phyloP scores from a whole-genome alignment of 2,797 vertebrate genomes.

The Balearica regulorum region DNA sequence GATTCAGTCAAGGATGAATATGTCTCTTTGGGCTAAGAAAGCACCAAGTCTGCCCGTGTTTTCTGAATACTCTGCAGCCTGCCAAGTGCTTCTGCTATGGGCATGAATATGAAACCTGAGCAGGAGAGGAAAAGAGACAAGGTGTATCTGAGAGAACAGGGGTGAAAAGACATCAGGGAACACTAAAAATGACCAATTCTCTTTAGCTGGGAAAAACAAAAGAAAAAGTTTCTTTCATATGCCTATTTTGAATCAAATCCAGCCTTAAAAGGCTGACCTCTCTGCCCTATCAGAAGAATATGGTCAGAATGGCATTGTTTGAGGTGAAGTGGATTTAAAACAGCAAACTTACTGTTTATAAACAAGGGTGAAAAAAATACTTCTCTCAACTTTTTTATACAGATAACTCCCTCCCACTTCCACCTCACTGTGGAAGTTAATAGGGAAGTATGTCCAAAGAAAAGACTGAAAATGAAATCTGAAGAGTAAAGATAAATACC shows the following conservation, averaged over 20 bases:
- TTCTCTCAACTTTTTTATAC: neutral
- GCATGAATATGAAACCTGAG: neutral
- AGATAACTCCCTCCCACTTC: neutral
- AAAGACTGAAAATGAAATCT: neutral
- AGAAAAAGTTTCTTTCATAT: neutral
- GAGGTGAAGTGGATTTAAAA: neutral
- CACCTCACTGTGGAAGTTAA: neutral
- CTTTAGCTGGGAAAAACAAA: neutral
- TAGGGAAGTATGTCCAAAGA: neutral
- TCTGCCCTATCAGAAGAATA: neutral
- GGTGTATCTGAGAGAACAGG: neutral
- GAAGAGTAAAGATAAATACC: neutral
- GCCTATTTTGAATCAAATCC: neutral
- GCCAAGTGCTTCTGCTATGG: neutral
- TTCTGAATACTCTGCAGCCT: neutral
- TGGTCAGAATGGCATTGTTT: neutral
- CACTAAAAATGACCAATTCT: neutral
- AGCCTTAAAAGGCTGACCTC: neutral
- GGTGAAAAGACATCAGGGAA: neutral
- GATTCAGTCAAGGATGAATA: constrained; percentile 6
- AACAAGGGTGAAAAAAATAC: neutral
- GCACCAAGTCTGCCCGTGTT: neutral
- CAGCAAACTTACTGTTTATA: neutral
- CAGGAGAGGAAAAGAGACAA: neutral
- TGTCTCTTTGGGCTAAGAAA: constrained; percentile 14